Conservation (phyloP, 2,113 vertebrate genomes). For the Callocephalon fimbriatum region DNA sequence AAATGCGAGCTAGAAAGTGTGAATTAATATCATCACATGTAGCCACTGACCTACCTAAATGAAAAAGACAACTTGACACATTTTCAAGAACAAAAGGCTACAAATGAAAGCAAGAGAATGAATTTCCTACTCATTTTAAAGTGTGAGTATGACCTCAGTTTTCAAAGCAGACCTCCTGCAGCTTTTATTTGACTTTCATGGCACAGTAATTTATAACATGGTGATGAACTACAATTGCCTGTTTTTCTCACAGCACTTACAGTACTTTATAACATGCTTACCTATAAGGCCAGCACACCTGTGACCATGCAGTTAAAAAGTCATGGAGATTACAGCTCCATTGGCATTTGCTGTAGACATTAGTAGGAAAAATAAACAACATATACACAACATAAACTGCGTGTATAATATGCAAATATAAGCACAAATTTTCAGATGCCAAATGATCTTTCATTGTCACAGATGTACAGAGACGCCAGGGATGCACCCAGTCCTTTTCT, state of each 20-base stretch:
- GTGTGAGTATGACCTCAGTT: neutral
- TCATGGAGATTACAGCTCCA: neutral
- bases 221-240: neutral
- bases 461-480: neutral
- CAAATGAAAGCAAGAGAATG: neutral
- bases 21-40: neutral
- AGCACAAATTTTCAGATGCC: neutral
- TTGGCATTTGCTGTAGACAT: neutral
- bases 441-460: neutral
- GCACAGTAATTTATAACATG: neutral
- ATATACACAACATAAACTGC: neutral
- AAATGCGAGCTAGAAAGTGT: neutral
- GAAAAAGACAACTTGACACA: neutral
- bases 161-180: slow-evolving; percentile 5
- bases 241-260: neutral
- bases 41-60: neutral
- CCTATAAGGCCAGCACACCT: neutral
- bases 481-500: neutral
- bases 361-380: neutral
- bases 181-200: neutral
- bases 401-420: neutral
- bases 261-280: neutral
- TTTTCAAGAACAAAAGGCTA: neutral
- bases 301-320: neutral
- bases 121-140: neutral